Conservation (phyloP, 2,113 vertebrate genomes). For the Neodontobutis hainanensis region DNA sequence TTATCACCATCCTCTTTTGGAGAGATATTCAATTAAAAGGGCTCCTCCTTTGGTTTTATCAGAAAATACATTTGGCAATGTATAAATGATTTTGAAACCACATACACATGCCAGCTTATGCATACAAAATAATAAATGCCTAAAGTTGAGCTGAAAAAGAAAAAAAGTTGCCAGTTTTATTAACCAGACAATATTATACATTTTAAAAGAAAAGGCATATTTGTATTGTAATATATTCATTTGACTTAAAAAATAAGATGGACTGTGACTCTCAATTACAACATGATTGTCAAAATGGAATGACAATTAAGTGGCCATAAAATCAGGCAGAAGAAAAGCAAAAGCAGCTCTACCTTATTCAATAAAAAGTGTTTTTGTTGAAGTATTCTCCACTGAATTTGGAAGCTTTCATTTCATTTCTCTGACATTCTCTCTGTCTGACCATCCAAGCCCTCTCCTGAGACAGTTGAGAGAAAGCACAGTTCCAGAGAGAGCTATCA, state of each 20-base stretch:
- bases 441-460: constrained; percentile 75
- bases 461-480: constrained; percentile 69
- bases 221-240: not conserved
- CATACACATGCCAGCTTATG: not conserved
- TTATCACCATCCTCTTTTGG: constrained; percentile 65
- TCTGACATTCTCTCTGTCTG: constrained; percentile 74
- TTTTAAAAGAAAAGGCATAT: not conserved
- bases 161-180: not conserved
- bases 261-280: constrained; percentile 11
- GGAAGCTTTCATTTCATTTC: constrained; percentile 65
- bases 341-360: constrained; percentile 52
- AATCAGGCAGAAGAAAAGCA: constrained; percentile 44
- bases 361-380: constrained; percentile 53
- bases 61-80: constrained; percentile 56
- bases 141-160: constrained; percentile 8
- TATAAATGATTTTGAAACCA: constrained; percentile 50
- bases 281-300: constrained; percentile 28
- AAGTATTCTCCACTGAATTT: constrained; percentile 70
- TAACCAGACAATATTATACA: not conserved
- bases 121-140: not conserved
- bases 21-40: constrained; percentile 71
- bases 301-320: constrained; percentile 48
- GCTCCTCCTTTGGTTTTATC: constrained; percentile 53
- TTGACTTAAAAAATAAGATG: constrained; percentile 25
- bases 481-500: constrained; percentile 77